Conservation (phyloP, 2,113 vertebrate species). For the Glareola pratincola region DNA sequence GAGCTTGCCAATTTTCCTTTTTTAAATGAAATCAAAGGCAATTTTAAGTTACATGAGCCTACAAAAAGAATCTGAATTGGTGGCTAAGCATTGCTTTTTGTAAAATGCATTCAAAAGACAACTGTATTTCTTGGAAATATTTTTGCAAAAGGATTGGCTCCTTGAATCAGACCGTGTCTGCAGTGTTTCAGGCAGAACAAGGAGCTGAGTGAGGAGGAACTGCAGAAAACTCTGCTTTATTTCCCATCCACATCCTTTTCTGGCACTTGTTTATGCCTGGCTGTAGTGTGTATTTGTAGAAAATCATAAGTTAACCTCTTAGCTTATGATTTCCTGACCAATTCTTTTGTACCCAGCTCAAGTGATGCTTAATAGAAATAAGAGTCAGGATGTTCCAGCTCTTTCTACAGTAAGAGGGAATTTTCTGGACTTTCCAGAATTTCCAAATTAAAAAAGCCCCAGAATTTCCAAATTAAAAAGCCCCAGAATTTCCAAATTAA, state of each 20-base stretch:
- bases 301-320: slow-evolving; percentile 39
- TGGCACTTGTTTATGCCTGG: slow-evolving; percentile 25
- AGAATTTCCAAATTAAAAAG: not conserved
- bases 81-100: not conserved
- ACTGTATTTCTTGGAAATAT: slow-evolving; percentile 48
- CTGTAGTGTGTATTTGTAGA: not conserved
- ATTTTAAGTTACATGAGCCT: slow-evolving; percentile 33
- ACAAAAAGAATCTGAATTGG: slow-evolving; percentile 9
- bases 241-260: slow-evolving; percentile 49
- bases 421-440: not conserved
- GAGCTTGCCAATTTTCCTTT: slow-evolving; percentile 4
- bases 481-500: not conserved
- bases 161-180: not conserved
- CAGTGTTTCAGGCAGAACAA: slow-evolving; percentile 18
- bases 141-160: slow-evolving; percentile 25
- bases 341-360: not conserved
- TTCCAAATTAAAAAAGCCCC: not conserved
- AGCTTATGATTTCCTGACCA: not conserved
- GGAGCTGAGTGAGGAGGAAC: slow-evolving; percentile 20
- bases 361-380: not conserved
- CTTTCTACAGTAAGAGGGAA: not conserved
- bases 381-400: not conserved
- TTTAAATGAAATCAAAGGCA: not conserved
- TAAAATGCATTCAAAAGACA: not conserved
- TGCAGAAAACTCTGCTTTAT: slow-evolving; percentile 20